Base-by-base conservation (phyloP, 2,888 invertebrate species). In the Zeuzera pyrina region DNA sequence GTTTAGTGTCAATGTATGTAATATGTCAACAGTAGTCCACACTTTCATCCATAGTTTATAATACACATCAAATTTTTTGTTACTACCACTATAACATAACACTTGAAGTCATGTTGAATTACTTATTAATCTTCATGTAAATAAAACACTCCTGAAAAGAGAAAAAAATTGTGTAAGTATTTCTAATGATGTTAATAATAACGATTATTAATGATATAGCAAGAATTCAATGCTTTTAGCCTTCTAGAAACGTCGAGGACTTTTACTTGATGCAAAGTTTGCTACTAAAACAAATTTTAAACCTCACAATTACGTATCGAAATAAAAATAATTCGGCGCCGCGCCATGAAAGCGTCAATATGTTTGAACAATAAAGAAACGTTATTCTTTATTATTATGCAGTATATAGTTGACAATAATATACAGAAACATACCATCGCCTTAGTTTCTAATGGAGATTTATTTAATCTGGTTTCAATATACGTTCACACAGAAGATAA, bases 401-500 rank as follows among this genome's bases (percentile, higher is more conserved):
- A 45, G 38, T 46, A 46, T 28, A 31, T 39, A 39, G 41, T 39
- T 41, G 41, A 44, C 45, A 53, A 55, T 49, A 42, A 36, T 40
- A 36, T 41, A 49, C 49, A 57, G 49, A 57, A 61, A 72, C 79
- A 61, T 79, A 83, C 81, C 81, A 83, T 83, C 55, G 71, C 74
- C 68, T 67, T 62, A 57, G 54, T 67, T 70, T 69, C 62, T 57
- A 60, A 61, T 56, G 57, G 59, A 54, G 66, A 72, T 72, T 62
- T 66, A 72, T 73, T 19, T 66, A 73, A 77, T 78, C 73, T 67
- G 70, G 62, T 74, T 73, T 71, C 67, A 53, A 59, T 71, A 67
- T 78, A 84, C 78, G 83, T 81, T 83, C 76, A 78, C 69, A 79
- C 69, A 58, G 72, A 69, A 84, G 85, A 85, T 85, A 85, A 84